phyloP scores from a whole-genome alignment of 1,140 invertebrate species.

The Pseudomyrmex cubaensis region DNA sequence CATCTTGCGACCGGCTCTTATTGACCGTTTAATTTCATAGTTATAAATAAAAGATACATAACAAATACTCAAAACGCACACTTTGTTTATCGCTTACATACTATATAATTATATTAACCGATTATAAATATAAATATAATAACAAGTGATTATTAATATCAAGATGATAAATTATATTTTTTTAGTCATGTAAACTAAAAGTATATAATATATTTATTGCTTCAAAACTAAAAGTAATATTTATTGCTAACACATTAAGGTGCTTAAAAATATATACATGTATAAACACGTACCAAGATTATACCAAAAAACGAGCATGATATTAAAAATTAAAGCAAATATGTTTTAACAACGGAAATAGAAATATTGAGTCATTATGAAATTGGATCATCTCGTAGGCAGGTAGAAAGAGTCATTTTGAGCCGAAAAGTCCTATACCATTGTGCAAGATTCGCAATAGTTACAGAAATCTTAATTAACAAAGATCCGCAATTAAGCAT shows the following conservation, averaged over 20 bases:
- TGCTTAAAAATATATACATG: neutral
- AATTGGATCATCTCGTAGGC: too few species aligned
- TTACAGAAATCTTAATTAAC: too few species aligned
- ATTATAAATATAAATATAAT: too few species aligned
- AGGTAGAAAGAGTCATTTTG: too few species aligned
- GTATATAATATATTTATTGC: constrained; percentile 3
- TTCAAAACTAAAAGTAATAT: neutral
- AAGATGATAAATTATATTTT: neutral
- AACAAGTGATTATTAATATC: neutral
- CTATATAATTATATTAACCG: too few species aligned
- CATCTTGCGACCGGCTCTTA: too few species aligned
- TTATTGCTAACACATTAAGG: constrained; percentile 8
- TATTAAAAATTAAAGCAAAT: neutral
- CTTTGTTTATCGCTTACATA: neutral
- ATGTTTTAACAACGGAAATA: neutral
- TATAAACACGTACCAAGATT: neutral
- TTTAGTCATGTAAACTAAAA: neutral
- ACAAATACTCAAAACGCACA: neutral
- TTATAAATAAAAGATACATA: constrained; percentile 32
- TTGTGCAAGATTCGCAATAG: too few species aligned
- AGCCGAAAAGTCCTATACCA: too few species aligned
- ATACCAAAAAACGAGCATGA: neutral
- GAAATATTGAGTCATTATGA: neutral
- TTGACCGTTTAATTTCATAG: too few species aligned
- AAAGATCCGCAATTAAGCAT: too few species aligned